phyloP scores from a whole-genome alignment of 1,140 invertebrate species.

The Leptopilina boulardi region DNA sequence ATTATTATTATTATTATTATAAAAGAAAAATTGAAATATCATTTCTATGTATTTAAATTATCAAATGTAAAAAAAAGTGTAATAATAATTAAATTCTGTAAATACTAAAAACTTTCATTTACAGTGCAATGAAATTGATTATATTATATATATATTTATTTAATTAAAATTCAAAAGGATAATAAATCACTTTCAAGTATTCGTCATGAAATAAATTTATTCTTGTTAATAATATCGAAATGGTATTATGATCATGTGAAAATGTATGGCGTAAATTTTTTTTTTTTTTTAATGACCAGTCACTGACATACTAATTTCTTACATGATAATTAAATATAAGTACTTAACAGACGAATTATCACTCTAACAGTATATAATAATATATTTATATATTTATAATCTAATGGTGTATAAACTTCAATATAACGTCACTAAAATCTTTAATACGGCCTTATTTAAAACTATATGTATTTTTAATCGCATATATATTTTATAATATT shows the following conservation, averaged over 20 bases:
- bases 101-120: no score
- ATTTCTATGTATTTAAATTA: no score
- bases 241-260: background rate
- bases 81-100: no score
- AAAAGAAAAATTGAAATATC: no score
- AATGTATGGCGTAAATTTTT: slow-evolving; percentile 8
- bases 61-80: no score
- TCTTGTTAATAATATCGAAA: slow-evolving; percentile 15
- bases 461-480: background rate
- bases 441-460: slow-evolving; percentile 9
- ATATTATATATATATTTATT: no score
- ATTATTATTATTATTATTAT: no score
- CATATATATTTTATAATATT: background rate
- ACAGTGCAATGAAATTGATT: no score
- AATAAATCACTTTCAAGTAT: background rate
- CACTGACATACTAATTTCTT: background rate
- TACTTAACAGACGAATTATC: slow-evolving; percentile 1
- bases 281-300: background rate
- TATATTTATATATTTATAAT: background rate
- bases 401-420: background rate
- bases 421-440: slow-evolving; percentile 12
- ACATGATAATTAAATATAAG: slow-evolving; percentile 2
- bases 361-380: background rate
- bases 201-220: slow-evolving; percentile 28
- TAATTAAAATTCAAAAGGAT: background rate